These are phyloP conservation scores for Malurus alboscapulatus DNA, from an alignment of 2,113 vertebrate species.

Conservation along the genomic window DNA sequence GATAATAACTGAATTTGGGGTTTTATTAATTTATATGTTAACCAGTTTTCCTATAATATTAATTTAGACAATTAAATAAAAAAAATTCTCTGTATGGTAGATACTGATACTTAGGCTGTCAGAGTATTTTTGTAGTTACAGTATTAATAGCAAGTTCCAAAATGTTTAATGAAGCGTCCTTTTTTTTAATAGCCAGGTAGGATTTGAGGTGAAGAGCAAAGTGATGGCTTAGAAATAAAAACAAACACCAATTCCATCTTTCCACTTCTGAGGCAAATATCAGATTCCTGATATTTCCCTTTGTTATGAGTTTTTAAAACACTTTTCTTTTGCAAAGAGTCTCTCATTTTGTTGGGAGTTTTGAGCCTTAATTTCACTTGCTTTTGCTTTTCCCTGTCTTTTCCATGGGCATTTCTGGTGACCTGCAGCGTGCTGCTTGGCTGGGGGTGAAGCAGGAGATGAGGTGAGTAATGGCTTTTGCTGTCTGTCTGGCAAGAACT, in stretches of 20 bases:
- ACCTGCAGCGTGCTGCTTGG: conserved; percentile 87
- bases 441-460: conserved; percentile 90
- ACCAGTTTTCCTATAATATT: neutral
- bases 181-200: neutral
- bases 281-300: neutral
- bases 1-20: neutral
- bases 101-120: neutral
- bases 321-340: neutral
- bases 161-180: neutral
- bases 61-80: neutral
- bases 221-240: neutral
- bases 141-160: neutral
- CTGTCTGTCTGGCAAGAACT: neutral
- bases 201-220: neutral
- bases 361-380: conserved; percentile 44
- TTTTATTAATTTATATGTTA: neutral
- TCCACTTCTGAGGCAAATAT: neutral
- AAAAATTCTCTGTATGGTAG: neutral
- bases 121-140: neutral
- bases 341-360: neutral
- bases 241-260: neutral
- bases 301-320: neutral
- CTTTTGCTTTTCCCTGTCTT: neutral
- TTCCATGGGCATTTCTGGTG: conserved; percentile 64
- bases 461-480: conserved; percentile 78